These are phyloP conservation scores for Gastracanthus pulcherrimus DNA, from an alignment of 2,888 invertebrate species.

Conservation along the genomic window DNA sequence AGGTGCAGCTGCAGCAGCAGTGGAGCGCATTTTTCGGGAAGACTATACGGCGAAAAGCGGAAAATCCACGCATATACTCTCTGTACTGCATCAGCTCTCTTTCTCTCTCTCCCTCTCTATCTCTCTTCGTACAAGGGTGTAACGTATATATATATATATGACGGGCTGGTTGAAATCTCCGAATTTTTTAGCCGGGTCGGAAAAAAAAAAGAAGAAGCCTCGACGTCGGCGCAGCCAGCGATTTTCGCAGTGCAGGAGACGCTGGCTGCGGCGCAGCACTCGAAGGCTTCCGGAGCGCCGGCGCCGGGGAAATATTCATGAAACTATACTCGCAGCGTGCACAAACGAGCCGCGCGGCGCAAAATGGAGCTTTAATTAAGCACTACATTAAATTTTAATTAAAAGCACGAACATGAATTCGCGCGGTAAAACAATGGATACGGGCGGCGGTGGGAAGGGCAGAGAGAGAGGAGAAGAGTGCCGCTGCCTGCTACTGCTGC, in stretches of 20 bases:
- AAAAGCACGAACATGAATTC: constrained; percentile 57
- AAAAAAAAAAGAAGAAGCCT: neutral
- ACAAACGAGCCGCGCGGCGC: constrained; percentile 51
- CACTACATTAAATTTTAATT: constrained; percentile 60
- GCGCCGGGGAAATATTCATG: constrained; percentile 53
- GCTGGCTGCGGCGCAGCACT: constrained; percentile 20
- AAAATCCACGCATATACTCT: constrained; percentile 18
- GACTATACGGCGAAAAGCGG: constrained; percentile 18
- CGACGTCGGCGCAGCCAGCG: constrained; percentile 11
- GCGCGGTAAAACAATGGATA: constrained; percentile 53
- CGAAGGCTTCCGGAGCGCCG: constrained; percentile 35
- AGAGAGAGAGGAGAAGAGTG: neutral
- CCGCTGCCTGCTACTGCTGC: neutral
- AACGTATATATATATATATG: too few species aligned
- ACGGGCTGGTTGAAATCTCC: constrained; percentile 72
- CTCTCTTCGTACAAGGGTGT: too few species aligned
- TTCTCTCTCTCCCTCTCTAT: too few species aligned
- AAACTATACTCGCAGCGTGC: constrained; percentile 51
- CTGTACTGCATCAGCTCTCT: neutral
- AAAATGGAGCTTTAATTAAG: constrained; percentile 65
- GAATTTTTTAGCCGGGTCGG: constrained; percentile 65
- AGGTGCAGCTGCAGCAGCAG: neutral
- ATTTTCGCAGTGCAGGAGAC: constrained; percentile 31
- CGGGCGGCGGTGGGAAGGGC: neutral
- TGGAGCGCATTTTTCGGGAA: neutral